Percentiles rank a stretch among this genome's conserved stretches.
Evolutionary conservation across 2,797 vertebrate genomes (phyloP).

Genomic region (Channallabes apus): DNA sequence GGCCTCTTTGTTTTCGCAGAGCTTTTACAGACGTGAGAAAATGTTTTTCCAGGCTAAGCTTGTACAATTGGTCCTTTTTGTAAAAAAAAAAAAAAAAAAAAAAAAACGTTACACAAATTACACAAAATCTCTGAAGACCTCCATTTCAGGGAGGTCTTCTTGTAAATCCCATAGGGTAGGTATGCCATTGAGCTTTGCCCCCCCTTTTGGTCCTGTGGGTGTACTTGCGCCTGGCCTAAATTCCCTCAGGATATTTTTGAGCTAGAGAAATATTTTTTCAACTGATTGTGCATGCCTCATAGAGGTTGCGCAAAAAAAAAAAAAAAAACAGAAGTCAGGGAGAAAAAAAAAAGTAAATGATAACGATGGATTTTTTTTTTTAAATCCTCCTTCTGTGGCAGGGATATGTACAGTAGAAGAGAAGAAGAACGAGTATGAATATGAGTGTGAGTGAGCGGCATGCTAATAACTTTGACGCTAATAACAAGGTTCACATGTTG

Average conservation of each 20-base stretch:
- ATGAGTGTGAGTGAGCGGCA: conserved; percentile 70
- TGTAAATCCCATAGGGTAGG: conserved; percentile 57
- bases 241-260: conserved; percentile 60
- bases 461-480: conserved; percentile 73
- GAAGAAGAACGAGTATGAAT: conserved; percentile 71
- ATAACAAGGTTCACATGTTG: conserved; percentile 76
- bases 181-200: conserved; percentile 54
- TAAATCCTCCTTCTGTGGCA: conserved; percentile 65
- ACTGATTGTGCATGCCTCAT: conserved; percentile 38
- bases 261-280: conserved; percentile 45
- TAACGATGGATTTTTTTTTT: conserved; percentile 50
- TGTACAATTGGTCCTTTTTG: conserved; percentile 56
- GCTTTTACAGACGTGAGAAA: conserved; percentile 57
- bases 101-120: conserved; percentile 58
- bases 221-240: conserved; percentile 51
- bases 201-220: conserved; percentile 58
- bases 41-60: conserved; percentile 54
- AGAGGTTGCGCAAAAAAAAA: conserved; percentile 30
- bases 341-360: conserved; percentile 35
- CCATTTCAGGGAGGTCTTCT: conserved; percentile 69
- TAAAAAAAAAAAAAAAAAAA: neutral
- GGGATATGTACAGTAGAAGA: conserved; percentile 66
- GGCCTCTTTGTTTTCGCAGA: conserved; percentile 51
- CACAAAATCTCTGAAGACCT: conserved; percentile 43
- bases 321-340: conserved; percentile 3